Conservation (phyloP, 2,888 invertebrate species). For the Pyrrhia umbra region DNA sequence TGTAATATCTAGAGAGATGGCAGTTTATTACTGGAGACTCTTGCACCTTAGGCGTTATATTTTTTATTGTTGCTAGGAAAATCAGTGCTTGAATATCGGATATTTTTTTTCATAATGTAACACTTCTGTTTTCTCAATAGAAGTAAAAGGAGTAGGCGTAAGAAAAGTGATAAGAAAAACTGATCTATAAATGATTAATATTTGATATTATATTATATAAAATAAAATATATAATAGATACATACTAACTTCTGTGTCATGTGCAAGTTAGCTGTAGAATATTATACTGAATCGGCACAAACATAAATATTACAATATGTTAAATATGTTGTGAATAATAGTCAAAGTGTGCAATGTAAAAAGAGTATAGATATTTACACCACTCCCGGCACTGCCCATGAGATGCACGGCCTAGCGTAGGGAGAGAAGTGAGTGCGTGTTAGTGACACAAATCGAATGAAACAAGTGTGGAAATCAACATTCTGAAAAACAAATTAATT, state of each 20-base stretch:
- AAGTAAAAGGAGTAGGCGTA: too few relatives aligned
- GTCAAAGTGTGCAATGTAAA: conserved; percentile 87
- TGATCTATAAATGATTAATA: conserved; percentile 23
- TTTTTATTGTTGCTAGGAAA: too few relatives aligned
- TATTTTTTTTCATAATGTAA: too few relatives aligned
- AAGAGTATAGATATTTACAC: conserved; percentile 93
- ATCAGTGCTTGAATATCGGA: too few relatives aligned
- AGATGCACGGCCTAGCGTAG: conserved; percentile 96
- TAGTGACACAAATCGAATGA: conserved; percentile 73
- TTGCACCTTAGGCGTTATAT: too few relatives aligned
- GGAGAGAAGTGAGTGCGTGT: conserved; percentile 84
- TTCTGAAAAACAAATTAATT: conserved; percentile 10
- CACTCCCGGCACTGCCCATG: conserved; percentile 96
- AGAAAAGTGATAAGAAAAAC: conserved; percentile 48
- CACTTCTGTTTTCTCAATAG: too few relatives aligned
- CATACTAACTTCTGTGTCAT: conserved; percentile 48
- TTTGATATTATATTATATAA: conserved; percentile 20
- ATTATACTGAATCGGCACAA: conserved; percentile 72
- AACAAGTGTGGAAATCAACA: conserved; percentile 33
- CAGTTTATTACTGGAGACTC: too few relatives aligned
- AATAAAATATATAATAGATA: conserved; percentile 27
- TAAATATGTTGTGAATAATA: conserved; percentile 67
- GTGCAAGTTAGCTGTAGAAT: conserved; percentile 46
- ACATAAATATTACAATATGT: conserved; percentile 57
- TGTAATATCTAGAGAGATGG: not conserved